Conservation (phyloP, 2,113 vertebrate genomes). For the Morone chrysops region DNA sequence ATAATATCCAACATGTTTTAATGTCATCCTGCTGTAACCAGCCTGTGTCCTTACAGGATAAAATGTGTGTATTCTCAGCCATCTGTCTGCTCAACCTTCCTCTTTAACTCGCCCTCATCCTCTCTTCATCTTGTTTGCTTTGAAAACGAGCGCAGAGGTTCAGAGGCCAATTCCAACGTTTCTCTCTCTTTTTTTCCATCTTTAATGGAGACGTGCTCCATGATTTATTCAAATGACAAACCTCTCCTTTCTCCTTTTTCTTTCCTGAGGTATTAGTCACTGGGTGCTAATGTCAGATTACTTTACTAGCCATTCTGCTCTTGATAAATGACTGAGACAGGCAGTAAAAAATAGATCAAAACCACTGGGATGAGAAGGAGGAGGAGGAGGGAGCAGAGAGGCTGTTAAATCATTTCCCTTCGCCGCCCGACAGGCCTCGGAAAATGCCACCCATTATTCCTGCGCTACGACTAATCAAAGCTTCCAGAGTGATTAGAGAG, state of each 20-base stretch:
- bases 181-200: slow-evolving; percentile 42
- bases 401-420: slow-evolving; percentile 78
- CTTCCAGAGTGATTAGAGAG: slow-evolving; percentile 75
- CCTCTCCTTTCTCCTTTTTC: slow-evolving; percentile 62
- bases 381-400: slow-evolving; percentile 57
- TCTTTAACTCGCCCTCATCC: slow-evolving; percentile 5
- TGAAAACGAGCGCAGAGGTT: slow-evolving; percentile 39
- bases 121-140: slow-evolving; percentile 44
- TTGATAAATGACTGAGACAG: slow-evolving; percentile 83
- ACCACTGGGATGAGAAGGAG: slow-evolving; percentile 72
- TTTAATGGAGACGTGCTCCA: slow-evolving; percentile 76
- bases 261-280: slow-evolving; percentile 79
- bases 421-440: slow-evolving; percentile 69
- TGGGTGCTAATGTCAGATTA: slow-evolving; percentile 84
- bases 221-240: slow-evolving; percentile 84
- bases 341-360: slow-evolving; percentile 86
- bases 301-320: slow-evolving; percentile 80
- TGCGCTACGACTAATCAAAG: slow-evolving; percentile 77
- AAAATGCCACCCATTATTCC: slow-evolving; percentile 82
- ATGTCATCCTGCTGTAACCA: too few relatives aligned
- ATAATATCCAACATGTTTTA: too few relatives aligned
- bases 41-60: too few relatives aligned
- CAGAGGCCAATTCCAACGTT: slow-evolving; percentile 40
- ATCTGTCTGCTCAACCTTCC: background rate
- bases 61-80: too few relatives aligned